These are phyloP conservation scores for Seriola quinqueradiata DNA, from an alignment of 2,113 vertebrate species.

Conservation along the genomic window DNA sequence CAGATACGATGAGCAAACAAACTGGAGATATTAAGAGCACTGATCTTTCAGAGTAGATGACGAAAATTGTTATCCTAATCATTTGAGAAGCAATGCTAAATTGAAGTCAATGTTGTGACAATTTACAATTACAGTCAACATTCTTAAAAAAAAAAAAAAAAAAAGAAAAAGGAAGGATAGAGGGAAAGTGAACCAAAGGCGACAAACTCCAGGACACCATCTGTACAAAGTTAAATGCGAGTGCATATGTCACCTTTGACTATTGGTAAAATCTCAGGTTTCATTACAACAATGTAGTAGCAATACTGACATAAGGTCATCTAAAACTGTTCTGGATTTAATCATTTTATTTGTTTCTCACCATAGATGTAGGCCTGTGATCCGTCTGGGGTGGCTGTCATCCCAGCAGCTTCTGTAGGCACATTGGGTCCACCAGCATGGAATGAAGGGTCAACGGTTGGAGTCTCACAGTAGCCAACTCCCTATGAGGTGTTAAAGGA, in stretches of 20 bases:
- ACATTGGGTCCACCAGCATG: slow-evolving; percentile 48
- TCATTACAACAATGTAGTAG: not conserved
- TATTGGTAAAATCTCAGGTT: not conserved
- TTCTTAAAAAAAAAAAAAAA: no score
- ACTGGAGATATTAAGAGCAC: not conserved
- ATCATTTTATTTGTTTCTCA: slow-evolving; percentile 27
- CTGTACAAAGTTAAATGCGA: not conserved
- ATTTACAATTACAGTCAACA: not conserved
- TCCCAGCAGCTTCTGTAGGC: slow-evolving; percentile 51
- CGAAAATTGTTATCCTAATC: not conserved
- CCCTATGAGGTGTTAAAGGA: slow-evolving; percentile 37
- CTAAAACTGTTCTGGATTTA: not conserved
- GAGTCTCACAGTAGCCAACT: slow-evolving; percentile 61
- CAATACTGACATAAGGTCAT: not conserved
- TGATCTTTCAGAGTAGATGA: not conserved
- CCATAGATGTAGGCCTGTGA: slow-evolving; percentile 73
- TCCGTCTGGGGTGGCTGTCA: slow-evolving; percentile 36
- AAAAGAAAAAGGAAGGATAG: not conserved
- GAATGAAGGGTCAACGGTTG: slow-evolving; percentile 48
- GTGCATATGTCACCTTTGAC: not conserved
- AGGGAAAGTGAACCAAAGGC: not conserved
- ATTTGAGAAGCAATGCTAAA: not conserved
- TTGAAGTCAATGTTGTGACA: not conserved
- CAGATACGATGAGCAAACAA: not conserved
- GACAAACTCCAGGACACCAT: not conserved